A percentile compares a stretch with the other conserved stretches of the same genome.
Conservation (phyloP, 2,888 invertebrate species). For the Phyto melanocephala region DNA sequence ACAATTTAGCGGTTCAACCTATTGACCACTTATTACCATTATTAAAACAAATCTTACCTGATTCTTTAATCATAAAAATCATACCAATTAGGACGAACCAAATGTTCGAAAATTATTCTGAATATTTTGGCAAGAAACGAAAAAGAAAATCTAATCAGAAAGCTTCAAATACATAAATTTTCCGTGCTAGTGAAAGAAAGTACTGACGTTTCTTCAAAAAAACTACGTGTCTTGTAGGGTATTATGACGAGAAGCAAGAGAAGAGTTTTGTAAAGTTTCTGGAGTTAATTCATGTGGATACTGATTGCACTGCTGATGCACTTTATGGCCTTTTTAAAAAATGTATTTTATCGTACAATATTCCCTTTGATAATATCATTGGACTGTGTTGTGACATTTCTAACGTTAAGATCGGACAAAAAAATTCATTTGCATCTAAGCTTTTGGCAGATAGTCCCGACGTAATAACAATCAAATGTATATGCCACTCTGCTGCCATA, state of each 20-base stretch:
- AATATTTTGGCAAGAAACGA: not conserved
- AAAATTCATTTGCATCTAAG: not conserved
- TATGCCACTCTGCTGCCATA: too few relatives aligned
- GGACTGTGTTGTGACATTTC: too few relatives aligned
- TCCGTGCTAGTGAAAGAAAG: conserved; percentile 5
- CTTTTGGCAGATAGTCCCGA: not conserved
- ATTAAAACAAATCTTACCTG: not conserved
- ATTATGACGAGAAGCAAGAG: not conserved
- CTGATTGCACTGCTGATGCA: not conserved
- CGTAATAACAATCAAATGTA: not conserved
- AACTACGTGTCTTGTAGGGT: conserved; percentile 1
- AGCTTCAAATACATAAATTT: conserved; percentile 1
- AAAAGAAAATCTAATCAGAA: not conserved
- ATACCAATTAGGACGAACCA: not conserved
- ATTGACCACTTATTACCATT: not conserved
- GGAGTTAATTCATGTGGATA: not conserved
- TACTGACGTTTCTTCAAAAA: conserved; percentile 13
- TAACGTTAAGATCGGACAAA: not conserved
- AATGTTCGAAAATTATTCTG: not conserved
- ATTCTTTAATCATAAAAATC: conserved; percentile 21
- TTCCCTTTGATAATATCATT: not conserved
- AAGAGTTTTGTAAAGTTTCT: not conserved
- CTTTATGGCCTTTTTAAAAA: not conserved
- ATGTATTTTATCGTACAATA: not conserved
- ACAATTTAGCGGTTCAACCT: conserved; percentile 4